phyloP scores from a whole-genome alignment of 2,888 invertebrate genomes.

The Leuctra nigra region DNA sequence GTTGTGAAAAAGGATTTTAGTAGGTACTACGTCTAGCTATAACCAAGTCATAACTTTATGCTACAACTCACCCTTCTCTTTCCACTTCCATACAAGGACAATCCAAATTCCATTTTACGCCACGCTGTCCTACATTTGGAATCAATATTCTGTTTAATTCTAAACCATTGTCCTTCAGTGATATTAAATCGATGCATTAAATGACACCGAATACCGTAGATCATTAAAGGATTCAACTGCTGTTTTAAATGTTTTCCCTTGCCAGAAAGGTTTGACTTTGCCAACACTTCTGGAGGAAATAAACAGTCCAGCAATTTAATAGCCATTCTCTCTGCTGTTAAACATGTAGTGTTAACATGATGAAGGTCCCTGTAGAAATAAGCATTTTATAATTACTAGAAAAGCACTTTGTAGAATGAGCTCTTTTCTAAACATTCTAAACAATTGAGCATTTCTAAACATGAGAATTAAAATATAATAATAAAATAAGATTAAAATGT shows the following conservation, averaged over 20 bases:
- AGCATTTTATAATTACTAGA: neutral
- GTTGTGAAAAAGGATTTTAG: too few relatives aligned
- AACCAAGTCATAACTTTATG: neutral
- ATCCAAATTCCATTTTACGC: constrained; percentile 32
- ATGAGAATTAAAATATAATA: too few relatives aligned
- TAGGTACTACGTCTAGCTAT: too few relatives aligned
- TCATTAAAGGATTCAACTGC: constrained; percentile 46
- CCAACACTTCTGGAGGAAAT: constrained; percentile 45
- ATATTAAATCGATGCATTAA: constrained; percentile 43
- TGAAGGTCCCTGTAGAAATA: constrained; percentile 37
- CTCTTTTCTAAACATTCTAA: too few relatives aligned
- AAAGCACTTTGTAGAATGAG: neutral
- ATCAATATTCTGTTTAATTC: constrained; percentile 47
- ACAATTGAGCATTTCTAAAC: too few relatives aligned
- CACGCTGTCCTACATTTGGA: constrained; percentile 47
- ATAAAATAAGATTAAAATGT: too few relatives aligned
- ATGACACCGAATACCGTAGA: constrained; percentile 42
- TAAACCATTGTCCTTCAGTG: constrained; percentile 45
- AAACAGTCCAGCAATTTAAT: constrained; percentile 45
- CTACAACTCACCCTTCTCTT: neutral
- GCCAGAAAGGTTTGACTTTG: constrained; percentile 46
- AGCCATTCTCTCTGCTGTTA: constrained; percentile 48
- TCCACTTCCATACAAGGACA: constrained; percentile 25
- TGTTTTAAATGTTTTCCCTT: constrained; percentile 46
- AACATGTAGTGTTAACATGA: constrained; percentile 45